A percentile compares a stretch with the other conserved stretches of the same genome.
Evolutionary conservation across 2,888 invertebrate genomes (phyloP).

Genomic region (Platycheirus albimanus): DNA sequence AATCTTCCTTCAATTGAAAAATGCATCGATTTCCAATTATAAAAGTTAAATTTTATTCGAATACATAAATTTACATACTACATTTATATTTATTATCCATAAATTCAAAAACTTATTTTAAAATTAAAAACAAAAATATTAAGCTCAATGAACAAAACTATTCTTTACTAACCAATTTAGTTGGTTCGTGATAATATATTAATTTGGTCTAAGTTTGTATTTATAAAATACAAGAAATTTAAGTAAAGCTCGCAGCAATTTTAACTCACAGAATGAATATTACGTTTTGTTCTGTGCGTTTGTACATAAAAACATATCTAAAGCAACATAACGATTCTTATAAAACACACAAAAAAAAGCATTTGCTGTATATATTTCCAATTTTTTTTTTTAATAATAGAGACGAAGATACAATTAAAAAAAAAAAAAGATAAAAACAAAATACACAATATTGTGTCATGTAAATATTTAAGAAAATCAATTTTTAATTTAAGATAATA

Average conservation of each 20-base stretch:
- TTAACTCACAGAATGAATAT: background rate
- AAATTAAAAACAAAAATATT: no score
- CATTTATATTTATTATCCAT: no score
- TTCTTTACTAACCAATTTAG: background rate
- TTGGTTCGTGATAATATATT: background rate
- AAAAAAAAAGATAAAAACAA: background rate
- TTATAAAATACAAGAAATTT: no score
- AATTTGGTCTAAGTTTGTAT: no score
- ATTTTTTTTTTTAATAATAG: background rate
- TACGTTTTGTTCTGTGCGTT: background rate
- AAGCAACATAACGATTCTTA: background rate
- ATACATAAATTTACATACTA: no score
- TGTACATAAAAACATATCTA: conserved; percentile 14
- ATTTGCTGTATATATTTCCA: background rate
- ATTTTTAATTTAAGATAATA: conserved; percentile 11
- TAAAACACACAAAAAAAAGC: conserved; percentile 3
- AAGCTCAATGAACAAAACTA: background rate
- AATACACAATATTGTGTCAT: background rate
- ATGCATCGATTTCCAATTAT: no score
- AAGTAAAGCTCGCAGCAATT: no score
- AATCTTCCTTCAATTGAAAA: no score
- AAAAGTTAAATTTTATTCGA: no score
- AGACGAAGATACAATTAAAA: background rate
- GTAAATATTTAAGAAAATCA: conserved; percentile 17
- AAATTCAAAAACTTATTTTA: no score